Base-by-base conservation (phyloP, 2,888 invertebrate species). In the Nymphalis urticae region DNA sequence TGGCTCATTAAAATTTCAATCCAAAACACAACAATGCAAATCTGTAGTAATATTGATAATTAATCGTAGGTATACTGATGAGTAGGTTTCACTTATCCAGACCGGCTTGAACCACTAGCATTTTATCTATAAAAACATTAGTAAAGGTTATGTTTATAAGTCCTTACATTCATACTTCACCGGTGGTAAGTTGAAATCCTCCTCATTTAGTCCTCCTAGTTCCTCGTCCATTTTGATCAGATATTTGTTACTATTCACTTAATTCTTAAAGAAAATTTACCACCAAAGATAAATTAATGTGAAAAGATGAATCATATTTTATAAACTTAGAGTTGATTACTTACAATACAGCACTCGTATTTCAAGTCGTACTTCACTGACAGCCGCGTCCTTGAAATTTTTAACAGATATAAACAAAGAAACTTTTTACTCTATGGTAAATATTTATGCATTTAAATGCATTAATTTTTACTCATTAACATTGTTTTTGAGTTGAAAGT, bases 161-260 rank as follows among this genome's bases (percentile, higher is more conserved):
- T 65, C 27, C 96, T 95, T 90, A 97, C 97, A 97, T 93, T 97
- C 97, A 84, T 96, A 97, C 93, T 97, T 96, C 24, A 93, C 85
- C 36, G 94, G 94, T 0, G 96, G 94, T 77, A 96, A 82, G 67
- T 86, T 79, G 73, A 95, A 94, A 80, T 96, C 95, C 71, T 95
- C 95, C 73, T 94, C 92, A 62, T 93, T 93, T 77, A 93, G 71
- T 79, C 89, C 86, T 82, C 93, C 92, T 77, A 83, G 77, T 82
- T 92, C 92, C 80, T 85, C 89, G 73, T 92, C 91, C 90, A 92
- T 90, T 70, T 66, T 79, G 19, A 32, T 16, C 3, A 48, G 27
- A 32, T 32, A 6, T 32, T 32, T 32, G 6, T 32, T 32, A 32
- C 27, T 32, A 6, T 32, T 32, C 27, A 32, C 27, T 32, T 32